These are phyloP conservation scores for Oplegnathus fasciatus DNA, from an alignment of 2,113 vertebrate genomes.

Conservation along the genomic window DNA sequence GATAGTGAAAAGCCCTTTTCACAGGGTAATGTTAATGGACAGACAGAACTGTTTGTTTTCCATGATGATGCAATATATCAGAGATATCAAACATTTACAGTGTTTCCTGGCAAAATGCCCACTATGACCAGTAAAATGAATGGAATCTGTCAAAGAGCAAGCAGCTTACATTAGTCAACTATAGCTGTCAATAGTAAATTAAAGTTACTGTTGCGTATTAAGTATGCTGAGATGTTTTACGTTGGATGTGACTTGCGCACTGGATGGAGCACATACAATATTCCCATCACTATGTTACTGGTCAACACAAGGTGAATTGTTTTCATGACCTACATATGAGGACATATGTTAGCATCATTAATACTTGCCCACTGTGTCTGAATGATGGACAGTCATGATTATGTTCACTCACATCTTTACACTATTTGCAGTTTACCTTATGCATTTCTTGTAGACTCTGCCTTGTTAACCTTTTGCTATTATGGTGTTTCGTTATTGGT, in stretches of 20 bases:
- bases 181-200: constrained; percentile 13
- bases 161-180: background rate
- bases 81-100: constrained; percentile 13
- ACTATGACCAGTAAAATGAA: constrained; percentile 12
- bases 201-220: constrained; percentile 6
- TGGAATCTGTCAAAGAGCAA: constrained; percentile 3
- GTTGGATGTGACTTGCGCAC: background rate
- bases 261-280: background rate
- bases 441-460: background rate
- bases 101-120: constrained; percentile 1
- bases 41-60: background rate
- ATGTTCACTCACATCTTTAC: background rate
- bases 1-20: constrained; percentile 8
- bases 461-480: background rate
- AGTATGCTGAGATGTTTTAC: constrained; percentile 6
- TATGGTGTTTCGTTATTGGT: background rate
- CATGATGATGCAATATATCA: background rate
- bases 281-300: background rate
- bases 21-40: background rate
- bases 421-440: background rate
- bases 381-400: background rate
- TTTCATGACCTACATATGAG: constrained; percentile 6
- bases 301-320: background rate
- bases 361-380: background rate
- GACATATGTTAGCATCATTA: background rate